Percentiles rank a stretch among this genome's conserved stretches.
These are phyloP conservation scores for Ditylenchus weischeri DNA, from an alignment of 2,888 invertebrate genomes.

Conservation along the genomic window DNA sequence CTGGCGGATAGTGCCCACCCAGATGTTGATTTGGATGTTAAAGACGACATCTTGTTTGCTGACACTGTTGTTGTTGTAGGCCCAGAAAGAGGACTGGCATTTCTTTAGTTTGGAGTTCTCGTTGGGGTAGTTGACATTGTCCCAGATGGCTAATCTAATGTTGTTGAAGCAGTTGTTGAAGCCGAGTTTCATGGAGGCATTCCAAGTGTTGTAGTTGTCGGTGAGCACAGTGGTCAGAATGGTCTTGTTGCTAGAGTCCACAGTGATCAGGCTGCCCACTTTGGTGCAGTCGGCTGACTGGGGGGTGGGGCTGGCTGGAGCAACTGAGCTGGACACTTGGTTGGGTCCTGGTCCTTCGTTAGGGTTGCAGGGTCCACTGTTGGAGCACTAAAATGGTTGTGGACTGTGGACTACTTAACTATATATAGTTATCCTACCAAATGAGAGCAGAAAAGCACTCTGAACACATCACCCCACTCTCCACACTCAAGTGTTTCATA, in stretches of 20 bases:
- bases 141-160: background rate
- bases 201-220: constrained; percentile 5
- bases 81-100: background rate
- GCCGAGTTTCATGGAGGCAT: constrained; percentile 9
- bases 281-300: constrained; percentile 9
- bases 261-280: constrained; percentile 8
- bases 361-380: too few relatives aligned
- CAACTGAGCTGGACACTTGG: background rate
- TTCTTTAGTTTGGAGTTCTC: too few relatives aligned
- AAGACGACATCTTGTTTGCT: background rate
- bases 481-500: too few relatives aligned
- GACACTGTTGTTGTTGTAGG: constrained; percentile 4
- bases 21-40: background rate
- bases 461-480: too few relatives aligned
- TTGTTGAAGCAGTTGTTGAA: constrained; percentile 16
- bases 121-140: background rate
- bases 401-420: too few relatives aligned
- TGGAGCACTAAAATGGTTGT: too few relatives aligned
- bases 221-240: constrained; percentile 8
- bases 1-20: background rate
- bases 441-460: too few relatives aligned
- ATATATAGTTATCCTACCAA: too few relatives aligned
- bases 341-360: too few relatives aligned
- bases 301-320: background rate
- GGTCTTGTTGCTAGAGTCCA: constrained; percentile 15